Evolutionary conservation across 2,797 vertebrate genomes (phyloP), one percentile per base, ranked within the genome.

Genomic region (Anguilla anguilla): DNA sequence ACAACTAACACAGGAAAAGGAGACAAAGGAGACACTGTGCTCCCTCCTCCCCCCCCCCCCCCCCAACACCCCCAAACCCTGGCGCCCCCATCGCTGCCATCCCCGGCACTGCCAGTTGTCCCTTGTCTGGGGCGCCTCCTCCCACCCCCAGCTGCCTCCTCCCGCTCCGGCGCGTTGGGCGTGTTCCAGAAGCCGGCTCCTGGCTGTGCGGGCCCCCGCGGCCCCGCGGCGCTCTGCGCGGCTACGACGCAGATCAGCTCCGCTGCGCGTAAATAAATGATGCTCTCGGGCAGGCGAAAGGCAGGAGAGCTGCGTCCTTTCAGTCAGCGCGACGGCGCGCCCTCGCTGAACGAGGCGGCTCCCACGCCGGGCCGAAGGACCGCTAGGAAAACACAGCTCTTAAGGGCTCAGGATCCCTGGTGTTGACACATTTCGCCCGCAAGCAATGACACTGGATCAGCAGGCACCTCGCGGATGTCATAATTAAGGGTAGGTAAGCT

Each of bases 11-110:
- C 95, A 90, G 49, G 72, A 88, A 64, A 91, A 89, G 90, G 92
- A 92, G 95, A 96, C 96, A 96, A 96, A 95, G 94, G 93, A 94
- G 94, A 93, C 94, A 95, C 92, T 93, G 90, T 93, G 90, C 87
- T 86, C 74, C 25, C 46, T 15, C 15, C 74, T 25, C 49, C 82
- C 0, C 94, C 90, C 22, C 43, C 49, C 11, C 53, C 28, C 57
- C 85, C 2, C 39, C 2, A 39, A 2, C 2, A 43, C 3, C 89
- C 90, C 93, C 92, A 9, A 57, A 57, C 15, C 55, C 55, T 93
- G 90, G n/a, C 43, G 28, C 22, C 79, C 53, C 79, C 55, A 81
- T 83, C 72, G 51, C 89, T 87, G 77, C 85, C 74, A 84, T 92
- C 43, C 59, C 22, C 67, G 4, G 91, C 92, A 92, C 91, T 91